phyloP scores from a whole-genome alignment of 2,113 vertebrate genomes.

The Micronycteris hirsuta region DNA sequence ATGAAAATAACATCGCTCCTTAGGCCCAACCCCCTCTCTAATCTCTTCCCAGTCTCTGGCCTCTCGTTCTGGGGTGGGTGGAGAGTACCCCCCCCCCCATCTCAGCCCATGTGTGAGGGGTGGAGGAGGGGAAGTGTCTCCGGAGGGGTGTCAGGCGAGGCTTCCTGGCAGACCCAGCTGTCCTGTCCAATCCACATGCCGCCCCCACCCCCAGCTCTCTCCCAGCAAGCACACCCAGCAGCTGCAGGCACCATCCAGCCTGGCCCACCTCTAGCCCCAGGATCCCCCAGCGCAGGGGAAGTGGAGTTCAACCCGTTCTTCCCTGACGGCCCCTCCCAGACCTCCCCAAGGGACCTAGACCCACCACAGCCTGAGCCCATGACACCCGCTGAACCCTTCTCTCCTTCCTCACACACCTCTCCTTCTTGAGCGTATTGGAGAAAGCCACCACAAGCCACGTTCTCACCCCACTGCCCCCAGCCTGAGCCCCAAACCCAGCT shows the following conservation, averaged over 20 bases:
- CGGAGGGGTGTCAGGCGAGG: not conserved
- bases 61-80: not conserved
- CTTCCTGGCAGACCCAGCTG: constrained; percentile 55
- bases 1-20: not conserved
- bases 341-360: constrained; percentile 21
- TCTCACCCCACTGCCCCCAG: not conserved
- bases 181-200: not conserved
- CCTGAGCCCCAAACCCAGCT: constrained; percentile 8
- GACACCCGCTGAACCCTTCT: not conserved
- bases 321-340: not conserved
- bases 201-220: not conserved
- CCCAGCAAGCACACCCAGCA: constrained; percentile 57
- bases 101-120: not conserved
- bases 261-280: not conserved
- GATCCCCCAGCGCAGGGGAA: constrained; percentile 43
- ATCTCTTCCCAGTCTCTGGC: not conserved
- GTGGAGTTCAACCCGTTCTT: constrained; percentile 55
- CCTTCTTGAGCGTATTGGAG: not conserved
- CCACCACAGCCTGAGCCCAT: constrained; percentile 37
- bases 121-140: not conserved
- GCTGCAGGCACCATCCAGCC: constrained; percentile 56
- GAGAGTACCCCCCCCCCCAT: not conserved
- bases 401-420: not conserved
- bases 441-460: not conserved
- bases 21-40: not conserved